Evolutionary conservation across 2,113 vertebrate species (phyloP).

Genomic region (Jacana jacana): DNA sequence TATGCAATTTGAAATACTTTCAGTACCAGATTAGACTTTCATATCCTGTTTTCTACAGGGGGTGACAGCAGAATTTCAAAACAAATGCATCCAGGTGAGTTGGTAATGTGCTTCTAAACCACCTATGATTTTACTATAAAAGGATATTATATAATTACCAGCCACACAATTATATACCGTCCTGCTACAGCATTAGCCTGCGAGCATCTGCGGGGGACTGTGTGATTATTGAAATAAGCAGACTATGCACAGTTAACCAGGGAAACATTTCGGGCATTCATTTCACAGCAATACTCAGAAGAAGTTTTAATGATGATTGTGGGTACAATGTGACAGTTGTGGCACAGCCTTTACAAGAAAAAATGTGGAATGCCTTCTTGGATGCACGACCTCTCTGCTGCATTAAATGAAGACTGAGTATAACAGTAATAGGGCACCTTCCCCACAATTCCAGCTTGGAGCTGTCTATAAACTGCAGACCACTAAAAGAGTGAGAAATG

Average conservation of each 20-base stretch:
- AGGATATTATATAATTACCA: background rate
- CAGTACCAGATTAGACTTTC: background rate
- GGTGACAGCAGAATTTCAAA: background rate
- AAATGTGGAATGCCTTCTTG: background rate
- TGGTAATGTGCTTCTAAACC: background rate
- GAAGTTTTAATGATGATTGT: background rate
- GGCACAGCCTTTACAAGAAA: background rate
- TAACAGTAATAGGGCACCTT: background rate
- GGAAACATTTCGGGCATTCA: background rate
- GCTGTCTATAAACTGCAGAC: background rate
- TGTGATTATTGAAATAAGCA: background rate
- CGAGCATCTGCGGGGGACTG: background rate
- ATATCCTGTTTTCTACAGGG: background rate
- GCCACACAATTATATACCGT: background rate
- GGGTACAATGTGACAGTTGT: background rate
- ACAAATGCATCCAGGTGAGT: background rate
- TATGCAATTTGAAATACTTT: background rate
- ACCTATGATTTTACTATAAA: background rate
- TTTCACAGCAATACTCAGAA: background rate
- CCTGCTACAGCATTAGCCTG: background rate
- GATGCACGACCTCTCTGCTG: background rate
- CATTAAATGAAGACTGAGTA: background rate
- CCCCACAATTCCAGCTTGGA: background rate
- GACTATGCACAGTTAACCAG: background rate
- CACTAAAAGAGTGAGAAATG: background rate